These are phyloP conservation scores for Mugil cephalus DNA, from an alignment of 2,113 vertebrate genomes.

Conservation along the genomic window DNA sequence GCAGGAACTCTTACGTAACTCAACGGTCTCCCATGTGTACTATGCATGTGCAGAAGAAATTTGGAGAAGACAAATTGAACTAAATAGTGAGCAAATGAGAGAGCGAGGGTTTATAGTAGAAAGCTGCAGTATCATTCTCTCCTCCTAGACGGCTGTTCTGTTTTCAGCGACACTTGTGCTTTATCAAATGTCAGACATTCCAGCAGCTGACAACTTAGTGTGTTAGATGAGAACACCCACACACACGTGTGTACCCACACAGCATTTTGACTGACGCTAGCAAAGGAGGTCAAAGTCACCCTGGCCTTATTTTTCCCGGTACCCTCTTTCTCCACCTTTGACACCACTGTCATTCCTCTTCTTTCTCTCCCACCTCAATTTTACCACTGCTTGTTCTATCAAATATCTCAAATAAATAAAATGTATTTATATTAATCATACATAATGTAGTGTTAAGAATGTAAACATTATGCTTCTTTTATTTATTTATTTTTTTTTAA, in stretches of 20 bases:
- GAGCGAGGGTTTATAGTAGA: not conserved
- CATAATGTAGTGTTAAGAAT: no score
- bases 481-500: not conserved
- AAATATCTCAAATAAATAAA: not conserved
- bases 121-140: conserved; percentile 12
- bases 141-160: conserved; percentile 26
- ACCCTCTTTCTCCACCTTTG: conserved; percentile 17
- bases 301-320: conserved; percentile 41
- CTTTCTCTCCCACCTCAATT: not conserved
- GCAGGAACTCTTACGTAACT: conserved; percentile 8
- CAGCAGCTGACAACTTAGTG: conserved; percentile 53
- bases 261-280: conserved; percentile 35
- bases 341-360: not conserved
- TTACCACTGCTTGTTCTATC: no score
- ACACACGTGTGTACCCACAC: not conserved
- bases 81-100: not conserved
- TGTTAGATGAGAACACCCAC: conserved; percentile 40
- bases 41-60: conserved; percentile 2
- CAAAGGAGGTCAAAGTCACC: conserved; percentile 24
- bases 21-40: conserved; percentile 1
- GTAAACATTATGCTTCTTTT: no score
- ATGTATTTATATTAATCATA: no score
- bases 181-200: conserved; percentile 49
- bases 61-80: not conserved
- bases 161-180: conserved; percentile 52